Conservation (phyloP, 2,888 invertebrate species). For the Maniola hyperantus region DNA sequence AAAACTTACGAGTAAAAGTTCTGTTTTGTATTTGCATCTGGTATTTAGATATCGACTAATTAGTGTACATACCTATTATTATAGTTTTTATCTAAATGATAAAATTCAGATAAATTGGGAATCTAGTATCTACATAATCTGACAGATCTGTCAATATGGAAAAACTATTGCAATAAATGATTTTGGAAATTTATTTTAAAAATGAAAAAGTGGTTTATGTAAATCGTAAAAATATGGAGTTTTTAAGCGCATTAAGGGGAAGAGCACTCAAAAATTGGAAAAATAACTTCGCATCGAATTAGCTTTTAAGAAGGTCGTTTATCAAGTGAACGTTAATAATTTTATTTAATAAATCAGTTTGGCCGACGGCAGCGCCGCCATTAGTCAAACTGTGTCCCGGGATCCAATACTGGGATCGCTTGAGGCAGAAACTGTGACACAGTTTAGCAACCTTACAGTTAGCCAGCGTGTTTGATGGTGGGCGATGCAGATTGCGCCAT, state of each 20-base stretch:
- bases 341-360: conserved; percentile 77
- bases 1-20: no score
- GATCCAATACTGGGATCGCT: conserved; percentile 62
- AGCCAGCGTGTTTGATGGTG: background rate
- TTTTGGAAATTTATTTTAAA: no score
- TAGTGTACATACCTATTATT: no score
- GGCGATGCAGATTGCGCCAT: no score
- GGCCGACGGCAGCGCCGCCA: conserved; percentile 59
- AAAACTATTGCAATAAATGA: no score
- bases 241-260: conserved; percentile 28
- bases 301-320: conserved; percentile 64
- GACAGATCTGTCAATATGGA: no score
- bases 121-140: no score
- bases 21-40: no score
- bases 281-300: conserved; percentile 49
- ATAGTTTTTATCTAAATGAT: no score
- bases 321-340: conserved; percentile 69
- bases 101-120: no score
- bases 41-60: no score
- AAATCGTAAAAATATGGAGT: conserved; percentile 31
- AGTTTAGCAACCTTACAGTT: background rate
- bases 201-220: background rate
- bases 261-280: conserved; percentile 14
- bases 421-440: conserved; percentile 40
- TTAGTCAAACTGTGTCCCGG: conserved; percentile 62